These are phyloP conservation scores for Tetranychus cinnabarinus DNA, from an alignment of 1,140 invertebrate genomes.

Conservation along the genomic window DNA sequence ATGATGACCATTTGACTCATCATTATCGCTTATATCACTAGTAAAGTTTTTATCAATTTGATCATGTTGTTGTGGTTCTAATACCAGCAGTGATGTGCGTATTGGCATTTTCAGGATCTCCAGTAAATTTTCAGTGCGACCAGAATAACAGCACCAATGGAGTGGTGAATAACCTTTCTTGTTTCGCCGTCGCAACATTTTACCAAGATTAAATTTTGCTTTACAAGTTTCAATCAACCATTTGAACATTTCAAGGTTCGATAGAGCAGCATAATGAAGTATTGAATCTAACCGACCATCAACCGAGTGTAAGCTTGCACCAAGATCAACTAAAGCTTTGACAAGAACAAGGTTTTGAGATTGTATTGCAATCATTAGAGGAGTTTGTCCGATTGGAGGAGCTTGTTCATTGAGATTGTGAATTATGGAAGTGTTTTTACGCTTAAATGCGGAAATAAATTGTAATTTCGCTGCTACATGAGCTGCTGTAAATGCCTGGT, in stretches of 20 bases:
- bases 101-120: constrained; percentile 1
- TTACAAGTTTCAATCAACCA: background rate
- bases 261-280: constrained; percentile 7
- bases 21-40: too few species aligned
- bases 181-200: background rate
- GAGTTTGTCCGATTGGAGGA: background rate
- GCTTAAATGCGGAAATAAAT: background rate
- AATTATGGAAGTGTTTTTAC: background rate
- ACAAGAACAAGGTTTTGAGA: background rate
- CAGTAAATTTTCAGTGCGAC: background rate
- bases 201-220: background rate
- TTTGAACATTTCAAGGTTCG: background rate
- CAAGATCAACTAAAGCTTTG: background rate
- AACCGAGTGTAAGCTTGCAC: background rate
- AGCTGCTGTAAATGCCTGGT: background rate
- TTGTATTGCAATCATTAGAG: constrained; percentile 6
- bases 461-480: constrained; percentile 3
- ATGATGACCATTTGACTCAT: too few species aligned
- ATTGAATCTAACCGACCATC: background rate
- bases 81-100: background rate
- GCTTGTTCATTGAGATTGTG: background rate
- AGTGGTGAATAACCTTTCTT: constrained; percentile 4
- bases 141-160: constrained; percentile 6
- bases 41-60: too few species aligned
- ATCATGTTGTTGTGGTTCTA: background rate